These are phyloP conservation scores for Crossocerus cetratus DNA, from an alignment of 2,888 invertebrate species.

Conservation along the genomic window DNA sequence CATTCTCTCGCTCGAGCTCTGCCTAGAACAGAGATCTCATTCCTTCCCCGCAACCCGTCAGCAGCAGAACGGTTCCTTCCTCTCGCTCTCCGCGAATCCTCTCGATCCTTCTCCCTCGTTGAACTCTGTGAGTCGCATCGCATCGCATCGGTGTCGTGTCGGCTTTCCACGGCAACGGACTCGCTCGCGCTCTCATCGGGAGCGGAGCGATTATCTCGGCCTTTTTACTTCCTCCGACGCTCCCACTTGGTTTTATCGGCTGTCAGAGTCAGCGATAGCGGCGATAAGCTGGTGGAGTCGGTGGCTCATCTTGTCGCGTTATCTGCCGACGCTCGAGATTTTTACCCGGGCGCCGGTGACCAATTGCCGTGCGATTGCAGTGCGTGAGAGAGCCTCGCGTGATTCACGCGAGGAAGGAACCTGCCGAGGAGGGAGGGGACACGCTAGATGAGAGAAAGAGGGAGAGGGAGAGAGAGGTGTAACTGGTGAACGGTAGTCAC, in stretches of 20 bases:
- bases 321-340: background rate
- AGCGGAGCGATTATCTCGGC: background rate
- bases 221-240: background rate
- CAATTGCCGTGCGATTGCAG: slow-evolving; percentile 25
- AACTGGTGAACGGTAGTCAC: slow-evolving; percentile 12
- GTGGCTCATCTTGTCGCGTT: too few species aligned
- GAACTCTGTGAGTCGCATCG: too few species aligned
- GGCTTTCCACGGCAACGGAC: background rate
- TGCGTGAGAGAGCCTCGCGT: slow-evolving; percentile 34
- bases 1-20: slow-evolving; percentile 30
- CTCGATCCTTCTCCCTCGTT: slow-evolving; percentile 1
- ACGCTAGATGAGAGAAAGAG: slow-evolving; percentile 32
- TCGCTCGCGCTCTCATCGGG: background rate
- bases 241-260: background rate
- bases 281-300: too few species aligned
- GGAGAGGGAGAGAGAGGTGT: slow-evolving; percentile 32
- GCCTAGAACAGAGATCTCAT: slow-evolving; percentile 32
- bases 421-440: slow-evolving; percentile 31
- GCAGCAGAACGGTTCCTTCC: slow-evolving; percentile 15
- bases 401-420: slow-evolving; percentile 10
- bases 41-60: slow-evolving; percentile 44
- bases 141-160: too few species aligned
- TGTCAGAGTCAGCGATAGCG: background rate
- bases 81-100: background rate
- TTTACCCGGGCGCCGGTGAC: slow-evolving; percentile 6